These are phyloP conservation scores for Felis catus DNA, from an alignment of 2,113 vertebrate species.

Conservation along the genomic window DNA sequence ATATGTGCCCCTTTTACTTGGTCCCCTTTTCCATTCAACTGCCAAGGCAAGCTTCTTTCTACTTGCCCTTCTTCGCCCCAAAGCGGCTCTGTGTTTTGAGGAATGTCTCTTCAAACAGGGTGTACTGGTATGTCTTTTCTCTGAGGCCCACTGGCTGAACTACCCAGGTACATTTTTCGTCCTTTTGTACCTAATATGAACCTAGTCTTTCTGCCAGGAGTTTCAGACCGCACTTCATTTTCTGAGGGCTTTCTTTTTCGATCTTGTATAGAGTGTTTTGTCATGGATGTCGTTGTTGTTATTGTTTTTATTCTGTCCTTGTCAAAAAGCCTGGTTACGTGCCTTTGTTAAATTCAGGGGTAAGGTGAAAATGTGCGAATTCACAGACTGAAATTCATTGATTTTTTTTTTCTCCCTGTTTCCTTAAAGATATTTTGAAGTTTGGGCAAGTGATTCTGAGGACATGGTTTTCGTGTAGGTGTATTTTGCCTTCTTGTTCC, in stretches of 20 bases:
- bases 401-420: background rate
- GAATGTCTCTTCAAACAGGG: too few relatives aligned
- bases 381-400: background rate
- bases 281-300: too few relatives aligned
- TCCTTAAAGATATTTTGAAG: background rate
- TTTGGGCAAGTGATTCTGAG: background rate
- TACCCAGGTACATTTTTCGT: too few relatives aligned
- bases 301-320: background rate
- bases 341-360: background rate
- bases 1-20: too few relatives aligned
- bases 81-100: background rate
- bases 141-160: background rate
- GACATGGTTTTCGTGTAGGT: background rate
- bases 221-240: background rate
- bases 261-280: background rate
- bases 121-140: background rate
- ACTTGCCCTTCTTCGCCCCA: background rate
- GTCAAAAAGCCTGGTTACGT: background rate
- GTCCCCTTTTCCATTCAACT: background rate
- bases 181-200: background rate
- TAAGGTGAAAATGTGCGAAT: background rate
- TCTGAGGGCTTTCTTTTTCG: background rate
- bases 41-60: background rate
- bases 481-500: background rate
- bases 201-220: background rate